phyloP scores from a whole-genome alignment of 2,888 invertebrate genomes.

The Lycaena phlaeas region DNA sequence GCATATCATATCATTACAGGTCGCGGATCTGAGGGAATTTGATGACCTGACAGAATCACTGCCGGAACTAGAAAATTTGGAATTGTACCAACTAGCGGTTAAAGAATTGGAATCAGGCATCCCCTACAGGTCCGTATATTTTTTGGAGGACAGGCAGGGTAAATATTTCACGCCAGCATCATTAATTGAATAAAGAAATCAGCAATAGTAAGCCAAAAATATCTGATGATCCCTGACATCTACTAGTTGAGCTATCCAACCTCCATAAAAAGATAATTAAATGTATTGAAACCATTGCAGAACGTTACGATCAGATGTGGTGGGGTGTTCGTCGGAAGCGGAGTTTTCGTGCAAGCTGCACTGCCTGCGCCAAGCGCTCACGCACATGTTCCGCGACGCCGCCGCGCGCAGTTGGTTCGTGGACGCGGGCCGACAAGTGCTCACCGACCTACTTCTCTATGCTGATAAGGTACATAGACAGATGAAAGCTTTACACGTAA shows the following conservation, averaged over 20 bases:
- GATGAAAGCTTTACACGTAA: too few species aligned
- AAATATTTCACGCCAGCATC: too few species aligned
- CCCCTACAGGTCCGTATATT: slow-evolving; percentile 69
- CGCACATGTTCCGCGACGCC: slow-evolving; percentile 80
- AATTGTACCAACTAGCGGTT: slow-evolving; percentile 88
- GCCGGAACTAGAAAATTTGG: slow-evolving; percentile 85
- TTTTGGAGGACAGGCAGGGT: background rate
- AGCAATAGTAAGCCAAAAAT: too few species aligned
- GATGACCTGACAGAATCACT: slow-evolving; percentile 86
- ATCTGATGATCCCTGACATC: too few species aligned
- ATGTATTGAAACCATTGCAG: too few species aligned
- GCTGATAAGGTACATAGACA: slow-evolving; percentile 80
- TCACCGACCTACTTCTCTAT: slow-evolving; percentile 88
- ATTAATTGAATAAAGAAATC: too few species aligned
- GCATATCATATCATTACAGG: slow-evolving; percentile 66
- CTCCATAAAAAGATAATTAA: too few species aligned
- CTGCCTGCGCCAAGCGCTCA: slow-evolving; percentile 91
- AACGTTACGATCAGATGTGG: slow-evolving; percentile 86
- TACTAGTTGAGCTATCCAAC: too few species aligned
- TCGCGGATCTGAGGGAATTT: slow-evolving; percentile 90
- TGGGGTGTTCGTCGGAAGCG: slow-evolving; percentile 90
- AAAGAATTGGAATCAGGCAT: slow-evolving; percentile 87
- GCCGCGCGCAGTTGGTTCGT: slow-evolving; percentile 86
- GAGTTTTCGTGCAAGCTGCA: slow-evolving; percentile 97
- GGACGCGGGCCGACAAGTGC: slow-evolving; percentile 89